Percentiles rank a stretch among this genome's conserved stretches.
Conservation (phyloP, 2,113 vertebrate species). For the Felis chaus region DNA sequence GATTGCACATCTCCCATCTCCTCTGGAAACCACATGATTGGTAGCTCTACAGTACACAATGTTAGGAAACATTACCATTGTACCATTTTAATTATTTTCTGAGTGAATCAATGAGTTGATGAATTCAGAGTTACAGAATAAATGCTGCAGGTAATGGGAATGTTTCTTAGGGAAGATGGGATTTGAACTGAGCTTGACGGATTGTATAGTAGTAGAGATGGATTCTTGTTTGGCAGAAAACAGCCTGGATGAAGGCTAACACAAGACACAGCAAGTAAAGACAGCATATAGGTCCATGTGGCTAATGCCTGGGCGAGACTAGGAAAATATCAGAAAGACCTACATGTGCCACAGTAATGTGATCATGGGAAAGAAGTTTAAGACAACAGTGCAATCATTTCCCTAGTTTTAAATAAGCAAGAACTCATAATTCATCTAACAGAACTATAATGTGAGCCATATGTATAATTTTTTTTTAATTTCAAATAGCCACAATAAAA, state of each 20-base stretch:
- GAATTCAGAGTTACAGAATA: not conserved
- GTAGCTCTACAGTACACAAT: no score
- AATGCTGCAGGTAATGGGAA: not conserved
- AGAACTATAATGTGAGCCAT: not conserved
- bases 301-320: not conserved
- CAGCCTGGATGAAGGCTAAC: not conserved
- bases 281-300: fast-evolving
- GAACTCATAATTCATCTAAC: not conserved
- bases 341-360: not conserved
- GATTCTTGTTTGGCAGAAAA: not conserved
- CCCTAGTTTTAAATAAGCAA: not conserved
- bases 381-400: not conserved
- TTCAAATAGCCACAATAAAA: not conserved
- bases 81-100: not conserved
- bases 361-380: not conserved
- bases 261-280: not conserved
- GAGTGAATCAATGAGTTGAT: not conserved
- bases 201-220: not conserved
- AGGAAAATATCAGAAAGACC: not conserved
- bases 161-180: not conserved
- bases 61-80: not conserved
- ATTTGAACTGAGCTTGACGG: not conserved
- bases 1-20: not conserved
- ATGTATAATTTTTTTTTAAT: not conserved
- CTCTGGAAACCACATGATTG: not conserved